Conservation (phyloP, 2,113 vertebrate genomes). For the Mesoclemmys tuberculata region DNA sequence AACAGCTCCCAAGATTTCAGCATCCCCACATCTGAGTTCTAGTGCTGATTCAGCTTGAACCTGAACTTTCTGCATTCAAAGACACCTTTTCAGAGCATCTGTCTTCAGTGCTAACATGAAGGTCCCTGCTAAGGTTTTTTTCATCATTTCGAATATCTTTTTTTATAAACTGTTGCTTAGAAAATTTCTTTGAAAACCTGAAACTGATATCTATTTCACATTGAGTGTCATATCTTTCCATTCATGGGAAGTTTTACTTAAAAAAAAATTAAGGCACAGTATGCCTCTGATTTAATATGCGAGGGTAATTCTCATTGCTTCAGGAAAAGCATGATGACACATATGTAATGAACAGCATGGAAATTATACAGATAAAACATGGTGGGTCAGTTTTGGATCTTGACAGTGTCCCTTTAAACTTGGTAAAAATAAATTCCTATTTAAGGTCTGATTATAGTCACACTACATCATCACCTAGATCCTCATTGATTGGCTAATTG, state of each 20-base stretch:
- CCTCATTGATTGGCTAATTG: background rate
- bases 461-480: background rate
- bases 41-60: background rate
- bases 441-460: background rate
- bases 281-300: background rate
- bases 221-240: background rate
- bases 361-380: background rate
- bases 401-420: background rate
- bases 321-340: background rate
- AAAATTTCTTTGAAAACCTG: background rate
- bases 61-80: background rate
- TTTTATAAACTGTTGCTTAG: background rate
- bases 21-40: background rate
- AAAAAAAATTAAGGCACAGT: background rate
- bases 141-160: background rate
- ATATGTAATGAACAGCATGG: background rate
- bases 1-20: background rate
- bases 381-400: background rate
- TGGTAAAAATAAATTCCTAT: background rate
- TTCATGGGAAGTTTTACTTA: background rate
- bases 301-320: background rate
- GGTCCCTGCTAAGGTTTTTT: background rate
- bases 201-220: background rate
- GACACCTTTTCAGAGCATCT: background rate
- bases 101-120: background rate